Evolutionary conservation across 2,113 vertebrate genomes (phyloP).

Genomic region (Toxostoma redivivum): DNA sequence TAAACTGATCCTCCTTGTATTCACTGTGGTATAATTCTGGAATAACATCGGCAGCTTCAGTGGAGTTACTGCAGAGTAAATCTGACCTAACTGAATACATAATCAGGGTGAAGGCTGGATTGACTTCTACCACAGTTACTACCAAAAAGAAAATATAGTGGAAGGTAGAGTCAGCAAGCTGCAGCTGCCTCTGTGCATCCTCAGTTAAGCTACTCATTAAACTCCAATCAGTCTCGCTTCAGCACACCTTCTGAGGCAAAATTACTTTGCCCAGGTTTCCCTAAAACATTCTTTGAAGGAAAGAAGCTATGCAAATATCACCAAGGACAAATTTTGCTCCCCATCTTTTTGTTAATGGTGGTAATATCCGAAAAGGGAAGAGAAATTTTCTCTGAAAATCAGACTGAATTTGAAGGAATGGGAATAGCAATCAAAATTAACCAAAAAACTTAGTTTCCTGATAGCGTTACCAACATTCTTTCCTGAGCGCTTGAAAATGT

Average conservation of each 20-base stretch:
- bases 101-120: neutral
- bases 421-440: neutral
- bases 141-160: neutral
- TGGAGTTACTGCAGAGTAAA: neutral
- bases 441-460: neutral
- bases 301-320: neutral
- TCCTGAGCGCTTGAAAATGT: neutral
- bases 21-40: neutral
- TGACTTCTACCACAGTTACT: neutral
- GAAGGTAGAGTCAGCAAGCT: neutral
- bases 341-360: neutral
- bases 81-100: neutral
- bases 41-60: rapidly evolving
- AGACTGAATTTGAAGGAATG: neutral
- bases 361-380: neutral
- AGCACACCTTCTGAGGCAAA: neutral
- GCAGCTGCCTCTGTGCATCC: neutral
- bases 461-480: neutral
- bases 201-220: neutral
- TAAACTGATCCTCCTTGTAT: neutral
- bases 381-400: neutral
- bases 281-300: neutral
- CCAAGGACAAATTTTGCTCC: neutral
- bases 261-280: neutral
- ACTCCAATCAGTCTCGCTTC: neutral